Percentiles rank a stretch among this genome's conserved stretches.
These are phyloP conservation scores for Branchellion lobata DNA, from an alignment of 2,888 invertebrate species.

Conservation along the genomic window DNA sequence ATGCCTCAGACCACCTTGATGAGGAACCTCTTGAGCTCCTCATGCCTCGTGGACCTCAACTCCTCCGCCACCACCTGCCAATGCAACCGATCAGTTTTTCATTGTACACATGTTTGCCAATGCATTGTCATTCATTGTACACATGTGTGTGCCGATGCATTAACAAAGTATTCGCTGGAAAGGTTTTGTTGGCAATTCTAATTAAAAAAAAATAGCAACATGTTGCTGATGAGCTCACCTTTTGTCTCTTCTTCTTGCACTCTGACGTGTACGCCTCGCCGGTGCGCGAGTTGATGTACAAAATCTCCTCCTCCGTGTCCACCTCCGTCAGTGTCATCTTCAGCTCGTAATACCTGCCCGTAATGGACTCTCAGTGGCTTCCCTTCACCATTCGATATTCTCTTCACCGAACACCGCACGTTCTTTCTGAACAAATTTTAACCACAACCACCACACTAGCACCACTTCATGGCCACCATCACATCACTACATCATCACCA, in stretches of 20 bases:
- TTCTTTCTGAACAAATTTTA: no score
- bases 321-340: conserved; percentile 51
- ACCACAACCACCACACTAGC: not conserved
- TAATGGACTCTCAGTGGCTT: no score
- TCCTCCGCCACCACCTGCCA: conserved; percentile 48
- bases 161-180: no score
- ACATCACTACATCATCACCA: not conserved
- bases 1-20: conserved; percentile 40
- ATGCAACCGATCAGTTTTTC: no score
- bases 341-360: conserved; percentile 52
- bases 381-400: not conserved
- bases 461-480: not conserved
- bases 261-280: conserved; percentile 42
- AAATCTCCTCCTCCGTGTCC: conserved; percentile 50
- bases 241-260: conserved; percentile 43
- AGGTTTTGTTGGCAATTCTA: no score
- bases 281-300: conserved; percentile 47
- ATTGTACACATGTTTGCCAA: no score
- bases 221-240: no score
- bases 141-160: no score
- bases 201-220: no score
- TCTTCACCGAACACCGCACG: not conserved
- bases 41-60: conserved; percentile 46
- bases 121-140: no score
- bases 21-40: conserved; percentile 49